Evolutionary conservation across 2,113 vertebrate species (phyloP).

Genomic region (Theropithecus gelada): DNA sequence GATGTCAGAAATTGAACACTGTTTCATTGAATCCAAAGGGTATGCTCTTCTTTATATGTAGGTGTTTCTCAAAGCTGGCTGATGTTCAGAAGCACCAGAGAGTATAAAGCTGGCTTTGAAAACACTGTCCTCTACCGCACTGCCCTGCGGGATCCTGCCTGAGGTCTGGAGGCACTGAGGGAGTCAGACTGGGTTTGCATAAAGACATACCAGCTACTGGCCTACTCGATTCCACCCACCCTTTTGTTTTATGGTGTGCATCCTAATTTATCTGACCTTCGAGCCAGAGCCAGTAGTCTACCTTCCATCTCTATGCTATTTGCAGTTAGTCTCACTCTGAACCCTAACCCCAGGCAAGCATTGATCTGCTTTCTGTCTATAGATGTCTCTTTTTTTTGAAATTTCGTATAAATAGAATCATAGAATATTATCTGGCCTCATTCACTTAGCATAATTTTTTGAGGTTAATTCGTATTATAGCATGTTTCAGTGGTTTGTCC

Average conservation of each 20-base stretch:
- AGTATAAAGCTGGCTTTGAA: not conserved
- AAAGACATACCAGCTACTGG: not conserved
- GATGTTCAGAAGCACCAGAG: not conserved
- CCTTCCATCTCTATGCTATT: not conserved
- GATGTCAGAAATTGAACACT: not conserved
- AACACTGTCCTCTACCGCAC: not conserved
- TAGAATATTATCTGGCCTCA: not conserved
- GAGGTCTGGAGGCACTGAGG: not conserved
- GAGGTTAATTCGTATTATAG: not conserved
- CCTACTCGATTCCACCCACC: not conserved
- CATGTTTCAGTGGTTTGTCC: not conserved
- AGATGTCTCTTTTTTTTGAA: not conserved
- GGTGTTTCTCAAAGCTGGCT: not conserved
- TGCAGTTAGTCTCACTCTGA: not conserved
- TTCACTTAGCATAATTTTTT: constrained; percentile 13
- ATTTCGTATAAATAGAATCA: not conserved
- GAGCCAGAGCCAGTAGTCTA: not conserved
- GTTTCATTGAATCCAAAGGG: not conserved
- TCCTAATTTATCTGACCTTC: not conserved
- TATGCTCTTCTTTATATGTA: not conserved
- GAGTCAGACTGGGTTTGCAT: not conserved
- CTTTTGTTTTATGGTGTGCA: not conserved
- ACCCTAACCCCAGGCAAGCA: not conserved
- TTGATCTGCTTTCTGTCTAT: not conserved
- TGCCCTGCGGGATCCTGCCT: not conserved